Conservation (phyloP, 2,888 invertebrate genomes). For the Cantharis rufa region DNA sequence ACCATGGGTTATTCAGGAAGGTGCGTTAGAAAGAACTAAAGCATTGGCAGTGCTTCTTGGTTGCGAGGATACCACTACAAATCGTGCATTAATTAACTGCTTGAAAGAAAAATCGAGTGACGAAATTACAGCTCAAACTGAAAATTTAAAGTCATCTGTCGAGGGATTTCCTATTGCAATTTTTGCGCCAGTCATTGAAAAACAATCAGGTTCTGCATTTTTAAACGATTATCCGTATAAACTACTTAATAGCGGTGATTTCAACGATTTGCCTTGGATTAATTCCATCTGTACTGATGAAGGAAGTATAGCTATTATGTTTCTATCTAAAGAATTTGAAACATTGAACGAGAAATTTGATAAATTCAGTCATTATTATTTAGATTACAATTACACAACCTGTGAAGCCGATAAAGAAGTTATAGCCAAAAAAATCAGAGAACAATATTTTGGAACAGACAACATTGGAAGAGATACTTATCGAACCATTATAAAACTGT, state of each 20-base stretch:
- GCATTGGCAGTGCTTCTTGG: slow-evolving; percentile 63
- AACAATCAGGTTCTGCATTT: slow-evolving; percentile 62
- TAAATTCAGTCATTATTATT: not conserved
- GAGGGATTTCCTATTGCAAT: not conserved
- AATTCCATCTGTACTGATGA: slow-evolving; percentile 70
- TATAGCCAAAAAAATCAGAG: not conserved
- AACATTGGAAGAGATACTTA: not conserved
- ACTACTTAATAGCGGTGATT: slow-evolving; percentile 61
- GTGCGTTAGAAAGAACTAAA: slow-evolving; percentile 62
- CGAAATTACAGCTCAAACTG: slow-evolving; percentile 41
- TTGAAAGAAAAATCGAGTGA: slow-evolving; percentile 62
- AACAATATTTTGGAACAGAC: not conserved
- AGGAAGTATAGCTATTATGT: slow-evolving; percentile 61
- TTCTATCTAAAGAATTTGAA: not conserved
- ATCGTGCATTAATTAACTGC: slow-evolving; percentile 63
- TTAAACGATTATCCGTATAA: slow-evolving; percentile 66
- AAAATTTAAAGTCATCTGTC: not conserved
- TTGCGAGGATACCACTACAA: slow-evolving; percentile 59
- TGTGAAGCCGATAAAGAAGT: not conserved
- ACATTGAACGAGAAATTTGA: not conserved
- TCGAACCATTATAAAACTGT: not conserved
- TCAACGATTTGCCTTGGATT: slow-evolving; percentile 71
- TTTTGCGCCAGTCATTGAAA: slow-evolving; percentile 43
- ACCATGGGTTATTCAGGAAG: slow-evolving; percentile 58
- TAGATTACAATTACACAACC: not conserved